Evolutionary conservation across 2,888 invertebrate species (phyloP).

Genomic region (Drosophila fulvimacula): DNA sequence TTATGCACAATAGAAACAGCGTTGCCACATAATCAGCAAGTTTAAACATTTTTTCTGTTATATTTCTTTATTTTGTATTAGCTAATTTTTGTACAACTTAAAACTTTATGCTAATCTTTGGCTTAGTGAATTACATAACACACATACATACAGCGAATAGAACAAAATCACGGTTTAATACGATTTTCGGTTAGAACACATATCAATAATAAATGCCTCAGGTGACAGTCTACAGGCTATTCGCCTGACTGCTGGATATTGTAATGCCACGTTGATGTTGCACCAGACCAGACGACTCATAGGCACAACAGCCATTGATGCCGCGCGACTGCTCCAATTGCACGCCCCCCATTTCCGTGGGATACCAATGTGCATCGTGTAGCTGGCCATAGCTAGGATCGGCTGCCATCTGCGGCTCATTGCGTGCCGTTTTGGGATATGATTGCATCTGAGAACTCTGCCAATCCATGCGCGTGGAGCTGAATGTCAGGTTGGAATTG

Average conservation of each 20-base stretch:
- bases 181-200: slow-evolving; percentile 39
- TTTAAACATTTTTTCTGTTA: background rate
- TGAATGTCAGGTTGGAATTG: slow-evolving; percentile 47
- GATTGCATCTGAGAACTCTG: slow-evolving; percentile 54
- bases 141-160: slow-evolving; percentile 30
- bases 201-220: background rate
- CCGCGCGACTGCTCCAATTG: slow-evolving; percentile 58
- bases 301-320: slow-evolving; percentile 55
- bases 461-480: slow-evolving; percentile 65
- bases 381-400: slow-evolving; percentile 55
- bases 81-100: slow-evolving; percentile 11
- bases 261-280: slow-evolving; percentile 62
- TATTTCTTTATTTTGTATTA: slow-evolving; percentile 35
- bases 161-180: slow-evolving; percentile 62
- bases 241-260: slow-evolving; percentile 65
- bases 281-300: slow-evolving; percentile 54
- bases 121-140: slow-evolving; percentile 55
- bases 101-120: slow-evolving; percentile 64
- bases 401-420: slow-evolving; percentile 36
- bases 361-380: slow-evolving; percentile 64
- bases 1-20: background rate
- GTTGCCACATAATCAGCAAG: slow-evolving; percentile 24
- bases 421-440: slow-evolving; percentile 54
- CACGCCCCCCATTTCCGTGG: slow-evolving; percentile 44
- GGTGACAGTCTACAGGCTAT: slow-evolving; percentile 45